Evolutionary conservation across 2,113 vertebrate genomes (phyloP).

Genomic region (Semnopithecus entellus): DNA sequence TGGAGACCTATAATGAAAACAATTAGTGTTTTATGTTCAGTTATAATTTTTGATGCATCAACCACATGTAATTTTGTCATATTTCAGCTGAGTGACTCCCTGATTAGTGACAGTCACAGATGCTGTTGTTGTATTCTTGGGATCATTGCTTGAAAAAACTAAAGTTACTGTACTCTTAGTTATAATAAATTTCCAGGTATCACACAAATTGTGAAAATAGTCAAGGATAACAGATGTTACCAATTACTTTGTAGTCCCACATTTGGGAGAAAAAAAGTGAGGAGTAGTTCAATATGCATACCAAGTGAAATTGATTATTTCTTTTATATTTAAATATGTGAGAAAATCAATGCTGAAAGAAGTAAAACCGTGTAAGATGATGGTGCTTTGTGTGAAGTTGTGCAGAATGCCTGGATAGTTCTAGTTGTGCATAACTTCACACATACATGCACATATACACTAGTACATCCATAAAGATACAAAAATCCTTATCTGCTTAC

Average conservation of each 20-base stretch:
- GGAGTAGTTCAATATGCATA: not conserved
- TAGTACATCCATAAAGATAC: not conserved
- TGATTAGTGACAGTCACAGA: conserved; percentile 58
- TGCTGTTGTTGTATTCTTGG: conserved; percentile 14
- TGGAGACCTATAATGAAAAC: not conserved
- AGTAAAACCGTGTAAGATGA: not conserved
- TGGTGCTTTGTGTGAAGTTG: not conserved
- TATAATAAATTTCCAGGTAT: conserved; percentile 55
- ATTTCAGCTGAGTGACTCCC: conserved; percentile 50
- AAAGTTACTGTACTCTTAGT: conserved; percentile 19
- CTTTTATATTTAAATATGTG: conserved; percentile 41
- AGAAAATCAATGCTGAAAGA: not conserved
- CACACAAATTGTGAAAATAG: conserved; percentile 51
- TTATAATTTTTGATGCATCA: not conserved
- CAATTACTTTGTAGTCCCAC: conserved; percentile 47
- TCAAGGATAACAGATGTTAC: conserved; percentile 48
- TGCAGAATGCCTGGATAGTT: not conserved
- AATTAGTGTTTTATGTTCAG: conserved; percentile 53
- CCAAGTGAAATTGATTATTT: not conserved
- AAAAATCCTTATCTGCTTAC: not conserved
- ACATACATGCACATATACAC: not conserved
- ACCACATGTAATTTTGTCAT: not conserved
- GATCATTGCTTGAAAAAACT: conserved; percentile 33
- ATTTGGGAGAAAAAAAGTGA: not conserved
- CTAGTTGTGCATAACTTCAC: not conserved